Evolutionary conservation across 2,888 invertebrate genomes (phyloP), one percentile per base, ranked within the genome.

Genomic region (Dolichopus griseipennis): DNA sequence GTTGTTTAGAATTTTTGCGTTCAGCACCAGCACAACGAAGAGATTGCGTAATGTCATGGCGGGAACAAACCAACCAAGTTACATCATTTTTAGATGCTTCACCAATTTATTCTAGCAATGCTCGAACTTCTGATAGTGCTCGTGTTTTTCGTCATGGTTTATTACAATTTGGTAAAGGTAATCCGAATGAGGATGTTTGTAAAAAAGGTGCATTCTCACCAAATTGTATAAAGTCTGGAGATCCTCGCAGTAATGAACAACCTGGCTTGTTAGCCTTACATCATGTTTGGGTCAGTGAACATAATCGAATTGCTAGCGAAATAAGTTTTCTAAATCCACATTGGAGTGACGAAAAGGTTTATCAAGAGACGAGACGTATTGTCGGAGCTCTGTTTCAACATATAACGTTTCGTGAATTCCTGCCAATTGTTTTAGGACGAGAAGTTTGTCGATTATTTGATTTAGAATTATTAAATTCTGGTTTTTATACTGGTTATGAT

Each of bases 311-410:
- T 73, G 91, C 93, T 1, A 84, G 85, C 72, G 86, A 87, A 73
- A 78, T 95, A 62, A 84, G 88, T 7, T 85, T 85, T 65, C 76
- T 93, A 62, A 95, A 95, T 82, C 87, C 87, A 0, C 90, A 91
- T 75, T 95, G 95, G 95, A 89, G 88, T 75, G 95, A 95, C 76
- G 94, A 95, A 76, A 89, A 90, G 76, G 83, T 92, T 15, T 94
- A 90, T 78, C 93, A 93, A 75, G 95, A 95, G 80, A 87, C 92
- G 0, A 83, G 94, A 27, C 88, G 89, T 73, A 91, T 95, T 66
- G 84, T 95, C 5, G 90, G 88, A 0, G 93, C 93, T 18, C 84
- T 90, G 78, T 82, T 93, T 66, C 94, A 94, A 77, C 93, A 92
- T 74, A 90, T 94, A 68, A 92, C 91, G 0, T 94, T 90, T 75